Evolutionary conservation across 2,888 invertebrate genomes (phyloP).

Genomic region (Gastrophysa polygoni): DNA sequence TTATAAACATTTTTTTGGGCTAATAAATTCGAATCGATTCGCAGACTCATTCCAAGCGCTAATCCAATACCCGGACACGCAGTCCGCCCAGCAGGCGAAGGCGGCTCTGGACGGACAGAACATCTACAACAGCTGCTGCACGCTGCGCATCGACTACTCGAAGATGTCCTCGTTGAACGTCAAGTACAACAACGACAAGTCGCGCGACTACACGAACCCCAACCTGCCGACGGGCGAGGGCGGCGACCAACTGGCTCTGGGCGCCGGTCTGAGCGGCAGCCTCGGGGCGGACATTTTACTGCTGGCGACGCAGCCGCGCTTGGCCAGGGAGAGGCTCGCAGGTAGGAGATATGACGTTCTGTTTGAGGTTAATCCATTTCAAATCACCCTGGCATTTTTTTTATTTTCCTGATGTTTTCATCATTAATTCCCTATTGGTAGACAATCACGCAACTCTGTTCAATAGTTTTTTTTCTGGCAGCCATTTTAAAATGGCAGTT

Average conservation of each 20-base stretch:
- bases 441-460: too few relatives aligned
- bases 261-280: constrained; percentile 66
- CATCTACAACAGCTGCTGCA: constrained; percentile 99
- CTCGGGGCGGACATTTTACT: constrained; percentile 71
- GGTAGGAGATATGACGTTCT: too few relatives aligned
- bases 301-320: constrained; percentile 60
- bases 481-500: too few relatives aligned
- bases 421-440: too few relatives aligned
- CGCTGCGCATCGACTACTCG: constrained; percentile 98
- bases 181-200: constrained; percentile 99
- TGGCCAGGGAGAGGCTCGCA: constrained; percentile 63
- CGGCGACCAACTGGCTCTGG: too few relatives aligned
- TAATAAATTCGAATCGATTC: constrained; percentile 50
- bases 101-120: constrained; percentile 97
- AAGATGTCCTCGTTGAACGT: constrained; percentile 98
- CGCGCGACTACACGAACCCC: constrained; percentile 98
- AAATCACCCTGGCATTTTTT: too few relatives aligned
- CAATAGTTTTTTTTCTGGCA: too few relatives aligned
- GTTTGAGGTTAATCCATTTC: too few relatives aligned
- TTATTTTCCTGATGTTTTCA: too few relatives aligned
- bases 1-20: too few relatives aligned
- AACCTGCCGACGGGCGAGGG: constrained; percentile 97
- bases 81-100: constrained; percentile 97
- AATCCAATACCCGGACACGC: constrained; percentile 97
- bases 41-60: constrained; percentile 98